Evolutionary conservation across 2,113 vertebrate species (phyloP).

Genomic region (Chaenogobius annularis): DNA sequence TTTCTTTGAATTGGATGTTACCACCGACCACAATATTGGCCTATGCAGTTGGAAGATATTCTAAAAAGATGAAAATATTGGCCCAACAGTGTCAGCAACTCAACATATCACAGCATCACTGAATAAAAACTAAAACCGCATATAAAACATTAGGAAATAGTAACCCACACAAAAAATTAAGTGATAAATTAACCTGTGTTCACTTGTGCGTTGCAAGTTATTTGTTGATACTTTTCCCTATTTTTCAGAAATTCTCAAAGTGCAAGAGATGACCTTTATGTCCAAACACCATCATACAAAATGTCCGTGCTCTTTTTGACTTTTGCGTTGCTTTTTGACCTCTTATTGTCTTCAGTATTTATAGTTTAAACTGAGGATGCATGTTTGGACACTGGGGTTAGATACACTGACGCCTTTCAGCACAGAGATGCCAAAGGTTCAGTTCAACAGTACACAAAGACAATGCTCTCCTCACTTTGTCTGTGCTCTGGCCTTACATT

Average conservation of each 20-base stretch:
- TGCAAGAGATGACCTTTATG: neutral
- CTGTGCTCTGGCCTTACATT: neutral
- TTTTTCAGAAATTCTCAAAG: neutral
- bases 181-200: neutral
- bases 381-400: conserved; percentile 32
- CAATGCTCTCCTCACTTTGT: neutral
- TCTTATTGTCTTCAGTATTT: conserved; percentile 27
- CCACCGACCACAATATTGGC: too few species aligned
- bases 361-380: conserved; percentile 12
- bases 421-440: conserved; percentile 1
- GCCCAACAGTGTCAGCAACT: neutral
- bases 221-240: neutral
- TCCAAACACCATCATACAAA: neutral
- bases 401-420: conserved; percentile 17
- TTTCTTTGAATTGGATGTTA: too few species aligned
- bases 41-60: neutral
- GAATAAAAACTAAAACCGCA: neutral
- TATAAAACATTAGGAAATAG: neutral
- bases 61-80: neutral
- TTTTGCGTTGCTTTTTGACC: conserved; percentile 5
- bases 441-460: neutral
- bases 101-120: neutral
- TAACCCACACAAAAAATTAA: neutral
- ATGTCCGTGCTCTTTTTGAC: neutral
- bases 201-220: neutral